These are phyloP conservation scores for Tigriopus californicus DNA, from an alignment of 2,888 invertebrate species.

Conservation along the genomic window DNA sequence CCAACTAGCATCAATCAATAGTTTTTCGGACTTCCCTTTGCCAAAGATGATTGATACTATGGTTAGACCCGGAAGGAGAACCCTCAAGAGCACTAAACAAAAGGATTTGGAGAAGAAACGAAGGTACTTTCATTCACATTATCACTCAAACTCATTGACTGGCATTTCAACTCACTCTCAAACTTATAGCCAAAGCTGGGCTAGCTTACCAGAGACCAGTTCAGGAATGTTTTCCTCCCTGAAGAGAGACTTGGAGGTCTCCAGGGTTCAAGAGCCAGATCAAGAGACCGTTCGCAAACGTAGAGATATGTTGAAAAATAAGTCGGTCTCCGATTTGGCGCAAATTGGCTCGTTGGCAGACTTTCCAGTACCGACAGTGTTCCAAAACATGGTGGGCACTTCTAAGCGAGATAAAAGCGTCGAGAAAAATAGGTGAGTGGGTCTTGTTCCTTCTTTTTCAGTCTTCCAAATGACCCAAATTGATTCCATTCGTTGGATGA, in stretches of 20 bases:
- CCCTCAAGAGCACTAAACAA: not conserved
- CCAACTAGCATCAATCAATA: not conserved
- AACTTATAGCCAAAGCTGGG: not conserved
- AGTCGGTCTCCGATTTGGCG: not conserved
- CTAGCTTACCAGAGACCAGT: not conserved
- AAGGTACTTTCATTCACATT: not conserved
- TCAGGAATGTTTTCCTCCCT: not conserved
- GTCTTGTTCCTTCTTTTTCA: no score
- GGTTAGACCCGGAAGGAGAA: not conserved
- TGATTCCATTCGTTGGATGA: no score
- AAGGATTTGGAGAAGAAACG: not conserved
- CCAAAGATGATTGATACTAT: not conserved
- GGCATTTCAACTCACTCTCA: not conserved
- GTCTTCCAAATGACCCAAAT: no score
- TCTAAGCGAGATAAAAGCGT: no score
- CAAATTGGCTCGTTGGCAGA: not conserved
- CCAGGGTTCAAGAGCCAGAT: not conserved
- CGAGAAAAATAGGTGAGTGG: no score
- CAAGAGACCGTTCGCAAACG: not conserved
- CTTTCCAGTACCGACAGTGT: not conserved
- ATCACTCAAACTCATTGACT: not conserved
- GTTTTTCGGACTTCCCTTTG: constrained; percentile 7
- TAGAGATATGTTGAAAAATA: not conserved
- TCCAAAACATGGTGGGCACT: no score
- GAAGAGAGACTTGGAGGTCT: not conserved